Base-by-base conservation (phyloP, 37 sponge, comb jelly and placozoan genomes). In the Chondrilla cf. caribensis region DNA sequence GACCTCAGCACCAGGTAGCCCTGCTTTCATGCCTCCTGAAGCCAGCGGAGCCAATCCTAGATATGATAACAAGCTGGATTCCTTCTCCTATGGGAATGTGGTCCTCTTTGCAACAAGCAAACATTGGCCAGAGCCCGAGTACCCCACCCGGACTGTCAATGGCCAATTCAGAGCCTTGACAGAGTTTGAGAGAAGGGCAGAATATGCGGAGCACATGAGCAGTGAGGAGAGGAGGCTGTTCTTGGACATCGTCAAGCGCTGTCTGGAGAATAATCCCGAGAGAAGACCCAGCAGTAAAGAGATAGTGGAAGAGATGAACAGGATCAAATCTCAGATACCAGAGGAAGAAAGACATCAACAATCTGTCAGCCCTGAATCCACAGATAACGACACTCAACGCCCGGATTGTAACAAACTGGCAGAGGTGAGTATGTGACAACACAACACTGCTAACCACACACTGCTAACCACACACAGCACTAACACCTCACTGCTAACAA, bases 1-100 rank as follows among this genome's bases (percentile, higher is more conserved):
- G 24, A 42, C 39, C 2, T n/a, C 40, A 37, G 76, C 76, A 4
- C 41, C 76, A 7, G 76, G 76, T 15, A 73, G 22, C 24, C 76
- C 76, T 38, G 41, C 76, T 22, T 73, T 73, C 76, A 73, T 73
- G 76, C 76, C 76, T 2, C 76, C 76, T 2, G 76, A 73, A 73
- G 76, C 76, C 1, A 39, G 24, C 11, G 3, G 44, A 19, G 1
- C 24, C 9, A 15, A 36, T 0, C 76, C 76, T 11, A 22, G 21
- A 8, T 38, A 73, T 37, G 76, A 73, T 38, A 39, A 24, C 25
- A 73, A 73, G 76, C 43, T 73, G 44, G 76, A 73, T 6, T n/a
- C 36, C 9, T 73, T 73, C 24, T 73, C 76, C 21, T 73, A 39
- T 43, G 76, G 76, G 15, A 73, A 73, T 42, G 37, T 73, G 37